Evolutionary conservation across 1,140 invertebrate genomes (phyloP), one percentile per base, ranked within the genome.

Genomic region (Calliopsis andreniformis): DNA sequence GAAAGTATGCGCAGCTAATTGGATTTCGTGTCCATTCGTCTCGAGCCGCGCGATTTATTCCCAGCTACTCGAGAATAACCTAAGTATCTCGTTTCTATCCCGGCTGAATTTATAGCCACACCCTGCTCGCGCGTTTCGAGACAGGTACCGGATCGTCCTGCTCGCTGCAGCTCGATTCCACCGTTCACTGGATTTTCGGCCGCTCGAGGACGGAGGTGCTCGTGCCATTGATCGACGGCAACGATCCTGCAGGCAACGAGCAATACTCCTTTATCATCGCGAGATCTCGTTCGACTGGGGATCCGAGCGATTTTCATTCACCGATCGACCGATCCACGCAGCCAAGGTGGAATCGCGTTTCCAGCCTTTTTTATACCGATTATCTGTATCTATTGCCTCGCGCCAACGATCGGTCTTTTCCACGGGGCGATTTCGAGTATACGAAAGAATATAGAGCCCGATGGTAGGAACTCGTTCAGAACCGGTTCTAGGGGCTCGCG

Each of bases 401-500:
- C 71, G 79, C 62, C 47, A 59, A 78, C 42, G 79, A 82, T 83
- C 81, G 64, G 30, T 70, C 80, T 83, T 82, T 76, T 79, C 76
- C 76, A 53, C 51, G 49, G 70, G 55, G 56, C 71, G 62, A 83
- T 84, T 84, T 83, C 79, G 77, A 70, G 55, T 58, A 53, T 51
- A 62, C 67, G 71, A 72, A 76, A 62, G 77, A 79, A 83, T 83
- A 75, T 51, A 76, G 61, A 58, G 39, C 32, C 59, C 39, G 67
- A 62, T 61, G 56, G 51, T 63, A 86, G 80, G 32, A 83, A 89
- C 86, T 88, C 86, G 85, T 85, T 84, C 86, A 64, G 83, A 88
- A 89, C 88, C 88, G 88, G 88, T 88, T 89, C 79, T 79, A 62
- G 75, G 61, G n/a, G 55, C 58, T 53, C 61, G 66, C 80, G 82